phyloP scores from a whole-genome alignment of 2,113 vertebrate species.

The Anoura caudifer region DNA sequence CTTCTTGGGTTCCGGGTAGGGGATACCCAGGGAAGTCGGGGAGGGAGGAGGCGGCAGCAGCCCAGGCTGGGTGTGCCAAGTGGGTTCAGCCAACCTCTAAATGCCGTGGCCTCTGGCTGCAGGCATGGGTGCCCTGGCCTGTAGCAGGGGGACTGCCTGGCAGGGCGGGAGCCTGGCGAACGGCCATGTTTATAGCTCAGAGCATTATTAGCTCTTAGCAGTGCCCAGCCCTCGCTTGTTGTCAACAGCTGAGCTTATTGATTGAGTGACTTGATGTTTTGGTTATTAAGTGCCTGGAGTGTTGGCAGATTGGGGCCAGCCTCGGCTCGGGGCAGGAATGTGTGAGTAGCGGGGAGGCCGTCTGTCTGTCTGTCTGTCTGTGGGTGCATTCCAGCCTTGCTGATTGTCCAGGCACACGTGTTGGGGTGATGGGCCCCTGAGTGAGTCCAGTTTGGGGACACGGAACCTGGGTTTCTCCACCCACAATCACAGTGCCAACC shows the following conservation, averaged over 20 bases:
- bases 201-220: conserved; percentile 78
- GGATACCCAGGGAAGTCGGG: background rate
- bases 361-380: background rate
- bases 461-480: background rate
- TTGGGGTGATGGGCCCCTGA: background rate
- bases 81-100: conserved; percentile 36
- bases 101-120: conserved; percentile 40
- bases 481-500: too few relatives aligned
- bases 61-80: background rate
- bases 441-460: background rate
- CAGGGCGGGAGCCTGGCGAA: conserved; percentile 64
- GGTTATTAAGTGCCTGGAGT: conserved; percentile 73
- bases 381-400: background rate
- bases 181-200: conserved; percentile 73
- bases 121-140: conserved; percentile 9
- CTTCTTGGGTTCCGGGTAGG: background rate
- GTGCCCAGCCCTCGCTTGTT: conserved; percentile 57
- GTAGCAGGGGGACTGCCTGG: background rate
- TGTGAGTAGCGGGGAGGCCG: background rate
- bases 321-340: conserved; percentile 5
- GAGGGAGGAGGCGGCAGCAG: background rate
- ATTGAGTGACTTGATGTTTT: conserved; percentile 76
- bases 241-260: conserved; percentile 74
- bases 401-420: background rate
- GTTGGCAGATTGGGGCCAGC: conserved; percentile 60